A percentile compares a stretch with the other conserved stretches of the same genome.
Conservation (phyloP, 2,888 invertebrate genomes). For the Automeris io region DNA sequence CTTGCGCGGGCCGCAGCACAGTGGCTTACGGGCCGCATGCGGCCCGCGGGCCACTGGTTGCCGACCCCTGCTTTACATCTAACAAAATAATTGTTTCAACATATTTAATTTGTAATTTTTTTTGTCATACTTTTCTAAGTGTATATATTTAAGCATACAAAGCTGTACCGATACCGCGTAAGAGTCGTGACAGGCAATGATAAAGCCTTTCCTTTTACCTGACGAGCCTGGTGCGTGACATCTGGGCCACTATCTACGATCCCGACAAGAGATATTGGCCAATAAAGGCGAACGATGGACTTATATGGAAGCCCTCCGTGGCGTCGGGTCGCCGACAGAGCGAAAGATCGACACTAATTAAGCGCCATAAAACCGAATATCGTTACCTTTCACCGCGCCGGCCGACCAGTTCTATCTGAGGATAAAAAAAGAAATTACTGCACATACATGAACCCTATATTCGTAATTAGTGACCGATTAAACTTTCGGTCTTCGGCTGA, state of each 20-base stretch:
- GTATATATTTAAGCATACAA: too few species aligned
- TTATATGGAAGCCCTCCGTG: conserved; percentile 42
- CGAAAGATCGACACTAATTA: conserved; percentile 69
- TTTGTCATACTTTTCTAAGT: too few species aligned
- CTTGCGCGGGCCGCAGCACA: too few species aligned
- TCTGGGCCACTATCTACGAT: conserved; percentile 55
- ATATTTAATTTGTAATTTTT: too few species aligned
- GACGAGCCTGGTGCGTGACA: conserved; percentile 39
- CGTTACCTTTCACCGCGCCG: conserved; percentile 61
- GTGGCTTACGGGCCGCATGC: too few species aligned
- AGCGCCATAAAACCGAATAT: conserved; percentile 70
- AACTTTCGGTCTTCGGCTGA: too few species aligned
- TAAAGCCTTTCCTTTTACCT: conserved; percentile 21
- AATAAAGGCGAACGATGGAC: conserved; percentile 47
- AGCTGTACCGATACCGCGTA: conserved; percentile 13
- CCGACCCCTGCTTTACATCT: too few species aligned
- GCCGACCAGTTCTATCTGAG: conserved; percentile 45
- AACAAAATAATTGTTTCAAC: too few species aligned
- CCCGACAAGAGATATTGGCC: conserved; percentile 44
- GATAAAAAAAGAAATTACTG: conserved; percentile 50
- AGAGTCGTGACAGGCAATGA: conserved; percentile 12
- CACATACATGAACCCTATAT: conserved; percentile 55
- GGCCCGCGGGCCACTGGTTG: too few species aligned
- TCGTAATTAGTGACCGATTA: too few species aligned
- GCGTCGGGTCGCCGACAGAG: conserved; percentile 48